phyloP scores from a whole-genome alignment of 1,140 invertebrate species.

The Zaprionus ornatus region DNA sequence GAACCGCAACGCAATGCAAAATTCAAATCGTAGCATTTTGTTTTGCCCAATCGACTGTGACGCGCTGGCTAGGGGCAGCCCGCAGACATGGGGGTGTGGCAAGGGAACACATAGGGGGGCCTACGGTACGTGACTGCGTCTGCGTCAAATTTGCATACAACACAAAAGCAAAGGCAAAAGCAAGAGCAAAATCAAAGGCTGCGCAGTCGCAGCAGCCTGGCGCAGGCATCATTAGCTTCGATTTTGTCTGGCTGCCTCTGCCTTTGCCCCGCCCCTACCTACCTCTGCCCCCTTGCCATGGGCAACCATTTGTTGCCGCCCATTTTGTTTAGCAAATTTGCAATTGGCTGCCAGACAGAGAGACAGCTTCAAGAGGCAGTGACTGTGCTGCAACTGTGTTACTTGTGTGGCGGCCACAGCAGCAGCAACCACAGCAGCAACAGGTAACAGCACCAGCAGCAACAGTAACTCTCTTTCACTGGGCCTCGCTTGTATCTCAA shows the following conservation, averaged over 20 bases:
- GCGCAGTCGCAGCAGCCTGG: conserved; percentile 20
- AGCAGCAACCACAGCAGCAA: neutral
- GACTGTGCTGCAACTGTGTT: neutral
- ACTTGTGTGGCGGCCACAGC: conserved; percentile 7
- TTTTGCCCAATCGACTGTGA: conserved; percentile 50
- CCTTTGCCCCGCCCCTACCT: neutral
- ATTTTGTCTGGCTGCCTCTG: conserved; percentile 3
- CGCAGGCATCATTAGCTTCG: conserved; percentile 34
- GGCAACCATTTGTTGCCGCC: conserved; percentile 46
- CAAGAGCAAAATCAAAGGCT: neutral
- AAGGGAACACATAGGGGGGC: neutral
- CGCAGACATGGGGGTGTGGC: neutral
- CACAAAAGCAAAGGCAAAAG: conserved; percentile 4
- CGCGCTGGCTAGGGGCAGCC: neutral
- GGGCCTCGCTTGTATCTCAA: conserved; percentile 58
- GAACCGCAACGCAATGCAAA: conserved; percentile 33
- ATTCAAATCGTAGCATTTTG: conserved; percentile 32
- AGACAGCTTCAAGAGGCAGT: conserved; percentile 1
- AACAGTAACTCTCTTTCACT: conserved; percentile 39
- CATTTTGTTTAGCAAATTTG: conserved; percentile 79
- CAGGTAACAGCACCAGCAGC: neutral
- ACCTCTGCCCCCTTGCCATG: neutral
- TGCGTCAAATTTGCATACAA: conserved; percentile 40
- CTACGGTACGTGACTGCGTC: conserved; percentile 1
- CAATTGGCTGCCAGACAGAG: conserved; percentile 60